These are phyloP conservation scores for Microcebus tavaratra DNA, from an alignment of 2,113 vertebrate species.

Conservation along the genomic window DNA sequence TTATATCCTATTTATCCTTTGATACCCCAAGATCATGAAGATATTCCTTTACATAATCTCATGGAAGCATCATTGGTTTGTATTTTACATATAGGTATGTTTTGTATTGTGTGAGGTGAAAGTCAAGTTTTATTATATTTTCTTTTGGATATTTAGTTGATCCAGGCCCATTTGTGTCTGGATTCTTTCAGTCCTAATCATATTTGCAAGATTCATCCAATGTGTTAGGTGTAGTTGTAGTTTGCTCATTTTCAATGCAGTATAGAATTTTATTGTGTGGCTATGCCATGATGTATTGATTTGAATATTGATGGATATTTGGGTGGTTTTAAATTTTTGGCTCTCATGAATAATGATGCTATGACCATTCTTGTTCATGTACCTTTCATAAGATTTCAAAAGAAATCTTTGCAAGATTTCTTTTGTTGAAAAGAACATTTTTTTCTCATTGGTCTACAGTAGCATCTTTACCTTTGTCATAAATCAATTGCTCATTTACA, in stretches of 20 bases:
- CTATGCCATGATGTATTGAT: background rate
- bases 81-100: background rate
- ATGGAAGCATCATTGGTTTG: background rate
- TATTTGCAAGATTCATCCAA: background rate
- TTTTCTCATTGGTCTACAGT: background rate
- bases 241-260: background rate
- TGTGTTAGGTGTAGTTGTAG: background rate
- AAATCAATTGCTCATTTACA: background rate
- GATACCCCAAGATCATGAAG: background rate
- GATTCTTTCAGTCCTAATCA: background rate
- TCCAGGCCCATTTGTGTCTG: background rate
- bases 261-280: background rate
- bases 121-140: background rate
- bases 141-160: background rate
- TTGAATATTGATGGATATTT: background rate
- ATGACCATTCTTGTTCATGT: background rate
- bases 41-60: background rate
- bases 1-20: background rate
- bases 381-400: background rate
- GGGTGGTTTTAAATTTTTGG: background rate
- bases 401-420: too few relatives aligned
- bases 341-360: background rate
- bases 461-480: background rate
- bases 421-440: background rate
- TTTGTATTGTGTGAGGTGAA: background rate